Evolutionary conservation across 2,113 vertebrate genomes (phyloP), one percentile per base, ranked within the genome.

Genomic region (Geococcyx californianus): DNA sequence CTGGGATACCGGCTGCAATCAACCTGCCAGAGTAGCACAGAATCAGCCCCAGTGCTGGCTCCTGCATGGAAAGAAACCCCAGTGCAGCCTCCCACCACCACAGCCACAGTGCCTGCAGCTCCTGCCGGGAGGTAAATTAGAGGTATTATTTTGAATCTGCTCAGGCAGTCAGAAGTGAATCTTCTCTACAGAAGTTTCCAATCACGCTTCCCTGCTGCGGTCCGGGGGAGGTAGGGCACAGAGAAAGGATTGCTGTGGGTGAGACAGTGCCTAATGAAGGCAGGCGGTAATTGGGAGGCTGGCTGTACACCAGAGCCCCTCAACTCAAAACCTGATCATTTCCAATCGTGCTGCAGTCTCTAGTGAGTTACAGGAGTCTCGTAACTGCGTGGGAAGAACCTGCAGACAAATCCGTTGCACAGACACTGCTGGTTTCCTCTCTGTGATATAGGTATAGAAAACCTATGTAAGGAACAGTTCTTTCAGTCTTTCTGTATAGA

Each of bases 311-410:
- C 56, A 6, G 51, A 89, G 82, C 79, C 76, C 75, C 90, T 86
- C 16, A 52, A 75, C 90, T 83, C 82, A 3, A 28, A 77, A 44
- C 51, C 14, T 1, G 52, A 89, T 94, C 14, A 3, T 88, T 52
- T 73, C 68, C 44, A 90, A 91, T 84, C 31, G 8, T 56, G 64
- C 79, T 77, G 80, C 93, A 92, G 83, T 78, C 60, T 82, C 94
- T 5, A 6, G 49, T 18, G 75, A 91, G 52, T 13, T 89, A 44
- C 26, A 40, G 56, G 67, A 95, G 67, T 6, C 72, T 63, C 2
- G 0, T 7, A 83, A 77, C 85, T 55, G 85, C 6, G 33, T 88
- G 60, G 94, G 87, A 94, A 92, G 79, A 88, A 88, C 72, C 77
- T 94, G 83, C 87, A 93, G 87, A 86, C 21, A 70, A 91, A 96